Percentiles rank a stretch among this genome's conserved stretches.
Conservation (phyloP, 2,888 invertebrate genomes). For the Tanytarsus gracilentus region DNA sequence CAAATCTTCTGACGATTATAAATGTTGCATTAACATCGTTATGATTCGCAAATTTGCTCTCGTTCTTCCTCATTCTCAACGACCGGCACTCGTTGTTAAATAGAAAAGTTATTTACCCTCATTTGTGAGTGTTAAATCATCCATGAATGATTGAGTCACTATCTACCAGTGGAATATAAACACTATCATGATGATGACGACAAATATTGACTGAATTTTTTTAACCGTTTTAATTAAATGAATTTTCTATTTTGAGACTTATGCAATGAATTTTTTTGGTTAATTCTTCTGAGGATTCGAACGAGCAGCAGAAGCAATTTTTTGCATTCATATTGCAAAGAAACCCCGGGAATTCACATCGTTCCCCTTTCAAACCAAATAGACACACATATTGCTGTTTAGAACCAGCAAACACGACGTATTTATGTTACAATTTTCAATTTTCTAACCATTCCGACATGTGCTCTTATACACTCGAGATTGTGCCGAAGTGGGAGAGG, state of each 20-base stretch:
- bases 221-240: slow-evolving; percentile 18
- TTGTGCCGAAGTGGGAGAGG: neutral
- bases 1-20: slow-evolving; percentile 17
- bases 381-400: no score
- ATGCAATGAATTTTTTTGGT: neutral
- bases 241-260: slow-evolving; percentile 13
- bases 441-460: slow-evolving; percentile 2
- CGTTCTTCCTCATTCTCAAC: neutral
- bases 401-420: neutral
- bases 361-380: neutral
- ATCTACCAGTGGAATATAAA: neutral
- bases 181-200: neutral
- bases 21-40: slow-evolving; percentile 7
- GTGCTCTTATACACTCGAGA: neutral
- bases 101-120: neutral
- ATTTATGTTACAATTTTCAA: slow-evolving; percentile 20
- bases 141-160: neutral
- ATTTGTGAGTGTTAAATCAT: slow-evolving; percentile 14
- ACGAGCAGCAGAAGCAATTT: neutral
- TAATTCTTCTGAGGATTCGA: neutral
- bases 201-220: no score
- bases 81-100: neutral
- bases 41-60: neutral
- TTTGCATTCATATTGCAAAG: neutral
- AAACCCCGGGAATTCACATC: neutral